phyloP scores from a whole-genome alignment of 2,888 invertebrate genomes.

The Actias luna region DNA sequence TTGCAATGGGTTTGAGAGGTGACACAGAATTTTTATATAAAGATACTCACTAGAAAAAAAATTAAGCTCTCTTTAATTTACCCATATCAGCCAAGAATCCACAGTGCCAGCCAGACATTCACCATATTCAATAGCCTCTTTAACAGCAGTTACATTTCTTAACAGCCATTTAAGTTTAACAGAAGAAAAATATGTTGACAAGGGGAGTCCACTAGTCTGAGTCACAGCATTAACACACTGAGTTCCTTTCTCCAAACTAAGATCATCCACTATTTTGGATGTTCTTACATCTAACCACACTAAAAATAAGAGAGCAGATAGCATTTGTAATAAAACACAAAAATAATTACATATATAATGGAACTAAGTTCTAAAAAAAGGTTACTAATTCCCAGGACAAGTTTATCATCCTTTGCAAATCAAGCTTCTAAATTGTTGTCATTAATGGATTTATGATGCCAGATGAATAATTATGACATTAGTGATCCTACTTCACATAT shows the following conservation, averaged over 20 bases:
- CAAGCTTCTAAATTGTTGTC: too few species aligned
- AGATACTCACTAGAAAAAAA: too few species aligned
- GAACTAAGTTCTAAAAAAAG: neutral
- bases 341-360: neutral
- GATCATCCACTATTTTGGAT: slow-evolving; percentile 89
- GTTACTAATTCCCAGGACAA: neutral
- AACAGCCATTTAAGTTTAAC: slow-evolving; percentile 97
- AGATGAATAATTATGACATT: too few species aligned
- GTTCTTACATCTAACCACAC: slow-evolving; percentile 97
- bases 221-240: slow-evolving; percentile 66
- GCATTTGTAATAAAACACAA: neutral
- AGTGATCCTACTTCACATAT: too few species aligned
- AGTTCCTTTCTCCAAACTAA: slow-evolving; percentile 71
- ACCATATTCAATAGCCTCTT: slow-evolving; percentile 85
- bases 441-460: too few species aligned
- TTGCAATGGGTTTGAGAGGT: too few species aligned
- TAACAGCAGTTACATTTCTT: slow-evolving; percentile 90
- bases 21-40: too few species aligned
- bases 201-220: slow-evolving; percentile 91
- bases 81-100: slow-evolving; percentile 98
- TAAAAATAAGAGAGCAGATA: slow-evolving; percentile 43
- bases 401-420: too few species aligned
- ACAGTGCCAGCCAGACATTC: slow-evolving; percentile 93
- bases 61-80: slow-evolving; percentile 45
- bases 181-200: slow-evolving; percentile 98